Evolutionary conservation across 2,113 vertebrate species (phyloP).

Genomic region (Dolichallabes microphthalmus): DNA sequence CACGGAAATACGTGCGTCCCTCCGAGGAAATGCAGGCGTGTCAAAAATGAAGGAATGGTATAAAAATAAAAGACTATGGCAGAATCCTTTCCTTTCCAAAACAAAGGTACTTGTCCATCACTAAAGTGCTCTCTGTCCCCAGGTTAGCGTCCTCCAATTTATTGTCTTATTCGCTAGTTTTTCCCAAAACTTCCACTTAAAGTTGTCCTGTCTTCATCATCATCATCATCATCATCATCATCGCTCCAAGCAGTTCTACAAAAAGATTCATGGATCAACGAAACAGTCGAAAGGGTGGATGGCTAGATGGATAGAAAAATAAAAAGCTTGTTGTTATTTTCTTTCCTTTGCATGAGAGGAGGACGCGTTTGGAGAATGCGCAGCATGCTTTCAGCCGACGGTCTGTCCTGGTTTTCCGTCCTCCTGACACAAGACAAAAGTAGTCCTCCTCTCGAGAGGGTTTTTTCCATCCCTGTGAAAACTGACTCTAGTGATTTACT

Average conservation of each 20-base stretch:
- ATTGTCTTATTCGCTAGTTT: not conserved
- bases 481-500: slow-evolving; percentile 41
- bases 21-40: slow-evolving; percentile 52
- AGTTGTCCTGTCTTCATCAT: too few species aligned
- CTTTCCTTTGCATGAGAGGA: slow-evolving; percentile 42
- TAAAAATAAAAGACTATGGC: slow-evolving; percentile 65
- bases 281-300: not conserved
- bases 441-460: slow-evolving; percentile 55
- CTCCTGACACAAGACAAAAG: slow-evolving; percentile 66
- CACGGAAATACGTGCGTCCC: slow-evolving; percentile 59
- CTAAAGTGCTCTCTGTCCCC: not conserved
- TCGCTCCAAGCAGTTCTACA: not conserved
- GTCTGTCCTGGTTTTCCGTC: slow-evolving; percentile 58
- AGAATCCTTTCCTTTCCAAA: slow-evolving; percentile 42
- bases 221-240: too few species aligned
- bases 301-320: slow-evolving; percentile 36
- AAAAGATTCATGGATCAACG: slow-evolving; percentile 28
- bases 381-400: slow-evolving; percentile 66
- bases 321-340: slow-evolving; percentile 21
- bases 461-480: slow-evolving; percentile 46
- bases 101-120: slow-evolving; percentile 45
- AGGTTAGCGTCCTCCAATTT: not conserved
- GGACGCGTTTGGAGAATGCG: slow-evolving; percentile 51
- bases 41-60: slow-evolving; percentile 53
- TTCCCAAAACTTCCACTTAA: not conserved